Conservation (phyloP, 2,888 invertebrate species). For the Drosophila setosimentum region DNA sequence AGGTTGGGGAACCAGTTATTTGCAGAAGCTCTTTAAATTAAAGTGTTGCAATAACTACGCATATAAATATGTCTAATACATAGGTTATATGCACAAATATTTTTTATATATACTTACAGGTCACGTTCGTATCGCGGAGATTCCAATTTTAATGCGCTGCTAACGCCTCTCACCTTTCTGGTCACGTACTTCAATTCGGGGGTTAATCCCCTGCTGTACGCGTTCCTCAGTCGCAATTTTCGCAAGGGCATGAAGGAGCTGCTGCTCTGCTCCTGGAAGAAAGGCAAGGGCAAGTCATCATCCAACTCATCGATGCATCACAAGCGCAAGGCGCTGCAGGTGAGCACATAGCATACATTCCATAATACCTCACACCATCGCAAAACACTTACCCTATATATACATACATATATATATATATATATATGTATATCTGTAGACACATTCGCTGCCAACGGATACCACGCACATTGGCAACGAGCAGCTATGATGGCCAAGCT, state of each 20-base stretch:
- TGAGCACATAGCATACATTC: conserved; percentile 55
- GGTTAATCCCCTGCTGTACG: conserved; percentile 95
- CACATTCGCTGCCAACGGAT: conserved; percentile 85
- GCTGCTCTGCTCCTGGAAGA: conserved; percentile 87
- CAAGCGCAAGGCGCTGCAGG: conserved; percentile 84
- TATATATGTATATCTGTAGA: conserved; percentile 63
- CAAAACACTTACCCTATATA: not conserved
- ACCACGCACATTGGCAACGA: conserved; percentile 85
- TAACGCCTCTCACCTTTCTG: conserved; percentile 94
- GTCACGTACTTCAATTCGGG: conserved; percentile 96
- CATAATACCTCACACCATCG: not conserved
- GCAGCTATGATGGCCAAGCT: conserved; percentile 84
- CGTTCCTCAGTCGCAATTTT: conserved; percentile 93
- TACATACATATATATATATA: not conserved
- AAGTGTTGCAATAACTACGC: not conserved
- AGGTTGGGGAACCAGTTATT: not conserved
- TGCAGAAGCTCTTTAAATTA: not conserved
- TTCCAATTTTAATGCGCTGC: conserved; percentile 90
- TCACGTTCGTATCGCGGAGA: conserved; percentile 89
- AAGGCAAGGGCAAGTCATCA: conserved; percentile 84
- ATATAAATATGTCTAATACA: conserved; percentile 5
- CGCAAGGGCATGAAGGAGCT: conserved; percentile 94
- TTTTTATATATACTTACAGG: conserved; percentile 68
- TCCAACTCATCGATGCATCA: conserved; percentile 84
- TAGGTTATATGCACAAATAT: conserved; percentile 2